A percentile compares a stretch with the other conserved stretches of the same genome.
Evolutionary conservation across 2,113 vertebrate species (phyloP).

Genomic region (Marmota flaviventris): DNA sequence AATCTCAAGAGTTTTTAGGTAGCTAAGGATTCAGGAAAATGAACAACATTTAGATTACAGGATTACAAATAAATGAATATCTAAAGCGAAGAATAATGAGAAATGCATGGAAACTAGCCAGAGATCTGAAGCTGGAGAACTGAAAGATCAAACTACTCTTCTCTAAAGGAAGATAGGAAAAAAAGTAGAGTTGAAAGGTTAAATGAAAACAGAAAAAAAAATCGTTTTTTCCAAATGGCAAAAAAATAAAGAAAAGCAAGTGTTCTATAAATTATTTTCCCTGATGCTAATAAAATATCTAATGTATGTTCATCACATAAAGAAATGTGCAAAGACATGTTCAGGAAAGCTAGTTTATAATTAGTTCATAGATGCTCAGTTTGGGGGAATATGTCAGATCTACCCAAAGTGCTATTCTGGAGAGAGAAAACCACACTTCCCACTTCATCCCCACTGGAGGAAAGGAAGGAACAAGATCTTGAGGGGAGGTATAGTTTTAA

Average conservation of each 20-base stretch:
- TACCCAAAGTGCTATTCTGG: background rate
- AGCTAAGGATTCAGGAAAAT: constrained; percentile 64
- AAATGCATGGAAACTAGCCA: constrained; percentile 22
- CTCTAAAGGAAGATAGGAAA: constrained; percentile 45
- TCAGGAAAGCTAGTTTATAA: background rate
- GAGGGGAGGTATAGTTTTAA: background rate
- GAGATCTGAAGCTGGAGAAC: constrained; percentile 18
- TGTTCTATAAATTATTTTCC: constrained; percentile 1
- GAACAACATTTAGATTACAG: constrained; percentile 63
- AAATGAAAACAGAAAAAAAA: constrained; percentile 57
- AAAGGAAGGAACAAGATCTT: background rate
- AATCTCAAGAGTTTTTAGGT: constrained; percentile 60
- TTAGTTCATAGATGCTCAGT: background rate
- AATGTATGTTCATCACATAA: background rate
- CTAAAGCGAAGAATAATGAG: constrained; percentile 58
- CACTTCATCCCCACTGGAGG: background rate
- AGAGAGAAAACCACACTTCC: background rate
- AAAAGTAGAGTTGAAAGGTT: constrained; percentile 48
- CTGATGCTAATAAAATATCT: background rate
- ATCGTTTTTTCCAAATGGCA: background rate
- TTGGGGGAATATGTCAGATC: background rate
- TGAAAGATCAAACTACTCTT: constrained; percentile 63
- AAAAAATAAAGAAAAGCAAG: background rate
- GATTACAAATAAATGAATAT: constrained; percentile 65
- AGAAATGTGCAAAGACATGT: background rate